Conservation (phyloP, 1,140 invertebrate genomes). For the Temnothorax longispinosus region DNA sequence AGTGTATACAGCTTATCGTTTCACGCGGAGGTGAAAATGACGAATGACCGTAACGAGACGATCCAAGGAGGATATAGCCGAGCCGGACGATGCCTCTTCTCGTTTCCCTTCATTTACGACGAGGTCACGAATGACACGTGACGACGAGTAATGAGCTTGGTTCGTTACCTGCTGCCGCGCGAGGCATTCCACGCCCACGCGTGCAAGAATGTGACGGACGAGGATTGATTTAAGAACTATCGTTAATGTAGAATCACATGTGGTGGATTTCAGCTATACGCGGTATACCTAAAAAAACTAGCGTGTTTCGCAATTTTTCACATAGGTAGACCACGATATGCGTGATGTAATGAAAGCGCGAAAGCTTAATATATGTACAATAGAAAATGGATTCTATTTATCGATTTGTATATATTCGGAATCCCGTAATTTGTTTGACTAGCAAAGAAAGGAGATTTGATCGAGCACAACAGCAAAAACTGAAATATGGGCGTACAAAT, state of each 20-base stretch:
- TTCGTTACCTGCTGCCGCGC: constrained; percentile 70
- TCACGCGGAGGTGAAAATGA: constrained; percentile 74
- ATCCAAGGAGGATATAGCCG: constrained; percentile 56
- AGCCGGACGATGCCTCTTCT: constrained; percentile 62
- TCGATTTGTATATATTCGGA: neutral
- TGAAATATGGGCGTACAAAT: neutral
- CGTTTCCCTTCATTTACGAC: constrained; percentile 69
- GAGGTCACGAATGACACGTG: constrained; percentile 69
- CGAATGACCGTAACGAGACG: constrained; percentile 72
- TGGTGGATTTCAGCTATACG: neutral
- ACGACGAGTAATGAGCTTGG: constrained; percentile 72
- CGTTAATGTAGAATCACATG: constrained; percentile 28
- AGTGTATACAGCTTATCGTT: constrained; percentile 37
- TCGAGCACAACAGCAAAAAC: neutral
- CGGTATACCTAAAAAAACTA: neutral
- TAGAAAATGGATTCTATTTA: neutral
- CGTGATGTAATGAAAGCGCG: neutral
- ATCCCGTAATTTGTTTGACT: neutral
- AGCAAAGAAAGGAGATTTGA: neutral
- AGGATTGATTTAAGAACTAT: constrained; percentile 71
- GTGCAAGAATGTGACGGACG: constrained; percentile 52
- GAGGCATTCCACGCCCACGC: constrained; percentile 71
- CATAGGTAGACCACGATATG: neutral
- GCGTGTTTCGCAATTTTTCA: neutral
- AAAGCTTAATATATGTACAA: neutral